phyloP scores from a whole-genome alignment of 2,797 vertebrate species.

The Hafferia zeledoni region DNA sequence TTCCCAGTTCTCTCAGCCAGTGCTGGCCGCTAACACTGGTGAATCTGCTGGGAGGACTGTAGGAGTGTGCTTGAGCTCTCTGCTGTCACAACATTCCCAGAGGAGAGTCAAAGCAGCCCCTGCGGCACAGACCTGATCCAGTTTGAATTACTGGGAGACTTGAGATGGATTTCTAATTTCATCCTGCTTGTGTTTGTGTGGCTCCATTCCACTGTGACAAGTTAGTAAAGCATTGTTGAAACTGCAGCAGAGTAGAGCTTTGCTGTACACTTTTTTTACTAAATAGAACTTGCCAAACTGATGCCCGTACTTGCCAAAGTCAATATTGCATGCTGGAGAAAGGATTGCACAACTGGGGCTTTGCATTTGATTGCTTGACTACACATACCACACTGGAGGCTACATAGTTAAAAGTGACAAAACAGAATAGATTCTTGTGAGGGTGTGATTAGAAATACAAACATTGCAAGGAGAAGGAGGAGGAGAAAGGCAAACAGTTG shows the following conservation, averaged over 20 bases:
- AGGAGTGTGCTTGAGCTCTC: not conserved
- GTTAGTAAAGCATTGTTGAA: not conserved
- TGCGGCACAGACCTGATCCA: not conserved
- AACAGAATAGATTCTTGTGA: constrained; percentile 41
- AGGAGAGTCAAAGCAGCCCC: not conserved
- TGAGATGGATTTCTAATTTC: not conserved
- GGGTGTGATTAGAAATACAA: constrained; percentile 63
- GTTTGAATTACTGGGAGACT: not conserved
- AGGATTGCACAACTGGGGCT: constrained; percentile 20
- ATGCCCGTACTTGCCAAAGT: constrained; percentile 14
- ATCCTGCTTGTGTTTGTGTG: not conserved
- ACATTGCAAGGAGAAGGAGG: constrained; percentile 19
- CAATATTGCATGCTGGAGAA: not conserved
- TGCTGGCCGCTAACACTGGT: not conserved
- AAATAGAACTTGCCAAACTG: not conserved
- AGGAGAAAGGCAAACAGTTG: constrained; percentile 44
- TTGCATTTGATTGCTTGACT: not conserved
- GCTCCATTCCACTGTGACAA: not conserved
- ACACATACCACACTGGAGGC: not conserved
- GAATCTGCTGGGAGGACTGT: not conserved
- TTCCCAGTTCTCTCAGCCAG: not conserved
- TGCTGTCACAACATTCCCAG: not conserved
- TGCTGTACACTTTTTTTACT: not conserved
- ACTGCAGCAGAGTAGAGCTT: not conserved
- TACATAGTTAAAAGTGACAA: constrained; percentile 47